Evolutionary conservation across 2,113 vertebrate species (phyloP).

Genomic region (Oncorhynchus kisutch): DNA sequence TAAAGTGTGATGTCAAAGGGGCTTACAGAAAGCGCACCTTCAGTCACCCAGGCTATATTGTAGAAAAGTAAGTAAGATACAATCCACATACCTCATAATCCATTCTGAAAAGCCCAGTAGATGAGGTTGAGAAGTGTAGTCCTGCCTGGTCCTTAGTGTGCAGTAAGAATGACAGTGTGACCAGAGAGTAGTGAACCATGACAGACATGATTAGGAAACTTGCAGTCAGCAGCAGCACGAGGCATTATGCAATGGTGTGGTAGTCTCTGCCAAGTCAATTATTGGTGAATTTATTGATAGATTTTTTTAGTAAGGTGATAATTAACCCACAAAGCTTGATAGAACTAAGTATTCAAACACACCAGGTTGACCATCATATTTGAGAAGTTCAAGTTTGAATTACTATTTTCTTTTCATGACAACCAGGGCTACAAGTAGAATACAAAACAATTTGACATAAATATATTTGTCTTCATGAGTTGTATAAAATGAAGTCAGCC

Average conservation of each 20-base stretch:
- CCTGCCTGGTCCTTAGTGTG: not conserved
- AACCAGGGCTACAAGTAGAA: too few relatives aligned
- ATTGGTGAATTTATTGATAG: not conserved
- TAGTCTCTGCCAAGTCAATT: not conserved
- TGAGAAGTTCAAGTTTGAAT: too few relatives aligned
- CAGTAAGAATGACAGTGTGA: not conserved
- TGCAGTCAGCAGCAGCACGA: not conserved
- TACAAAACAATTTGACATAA: too few relatives aligned
- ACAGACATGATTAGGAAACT: not conserved
- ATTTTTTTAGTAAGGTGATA: too few relatives aligned
- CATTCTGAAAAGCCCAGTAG: not conserved
- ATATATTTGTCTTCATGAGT: too few relatives aligned
- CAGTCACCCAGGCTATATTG: not conserved
- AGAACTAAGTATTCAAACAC: too few relatives aligned
- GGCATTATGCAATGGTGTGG: not conserved
- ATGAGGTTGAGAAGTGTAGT: not conserved
- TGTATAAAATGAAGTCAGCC: too few relatives aligned
- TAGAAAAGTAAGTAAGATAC: not conserved
- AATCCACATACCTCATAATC: constrained; percentile 2
- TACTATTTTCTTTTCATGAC: too few relatives aligned
- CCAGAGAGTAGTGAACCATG: too few relatives aligned
- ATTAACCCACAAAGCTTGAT: too few relatives aligned
- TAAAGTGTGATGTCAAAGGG: not conserved
- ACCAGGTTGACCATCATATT: too few relatives aligned
- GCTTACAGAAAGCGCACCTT: not conserved